Evolutionary conservation across 2,797 vertebrate genomes (phyloP), one percentile per base, ranked within the genome.

Genomic region (Acipenser oxyrinchus): DNA sequence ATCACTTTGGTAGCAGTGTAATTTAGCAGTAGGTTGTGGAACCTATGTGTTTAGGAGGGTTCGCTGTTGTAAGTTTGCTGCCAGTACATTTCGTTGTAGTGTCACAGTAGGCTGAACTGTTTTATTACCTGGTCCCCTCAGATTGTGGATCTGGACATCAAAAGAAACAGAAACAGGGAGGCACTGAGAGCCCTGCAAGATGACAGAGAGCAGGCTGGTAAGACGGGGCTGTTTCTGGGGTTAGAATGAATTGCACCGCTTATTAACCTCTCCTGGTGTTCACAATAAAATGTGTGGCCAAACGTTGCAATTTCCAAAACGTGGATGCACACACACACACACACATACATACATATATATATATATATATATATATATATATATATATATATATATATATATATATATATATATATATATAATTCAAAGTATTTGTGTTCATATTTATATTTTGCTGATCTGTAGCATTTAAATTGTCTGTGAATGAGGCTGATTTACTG

Each of bases 61-160:
- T 37, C 23, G 23, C 3, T 37, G 23, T 37, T 37, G 2, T 37
- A 37, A 37, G 23, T 37, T 37, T 37, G 23, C 23, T 37, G 4
- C 23, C 23, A 37, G 23, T 48, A 48, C n/a, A 48, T 15, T 15
- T n/a, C 49, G 15, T 3, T 51, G 12, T 6, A 8, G 5, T 63
- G 2, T n/a, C 8, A 4, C n/a, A 60, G 18, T 37, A 37, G 23
- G 2, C 23, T 37, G 23, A 37, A 3, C 23, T 37, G 23, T 37
- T 37, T 1, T 37, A 37, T 61, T 18, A 11, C 23, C 23, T 4
- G 23, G 23, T 61, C 49, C 3, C 76, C 79, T 70, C 75, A 99
- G 96, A 95, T 98, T 10, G 88, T 96, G 66, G 93, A 93, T 37
- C 79, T 99, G 79, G 94, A 98, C 72, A 62, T 70, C 23, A 95